Evolutionary conservation across 2,113 vertebrate genomes (phyloP).

Genomic region (Anseranas semipalmata): DNA sequence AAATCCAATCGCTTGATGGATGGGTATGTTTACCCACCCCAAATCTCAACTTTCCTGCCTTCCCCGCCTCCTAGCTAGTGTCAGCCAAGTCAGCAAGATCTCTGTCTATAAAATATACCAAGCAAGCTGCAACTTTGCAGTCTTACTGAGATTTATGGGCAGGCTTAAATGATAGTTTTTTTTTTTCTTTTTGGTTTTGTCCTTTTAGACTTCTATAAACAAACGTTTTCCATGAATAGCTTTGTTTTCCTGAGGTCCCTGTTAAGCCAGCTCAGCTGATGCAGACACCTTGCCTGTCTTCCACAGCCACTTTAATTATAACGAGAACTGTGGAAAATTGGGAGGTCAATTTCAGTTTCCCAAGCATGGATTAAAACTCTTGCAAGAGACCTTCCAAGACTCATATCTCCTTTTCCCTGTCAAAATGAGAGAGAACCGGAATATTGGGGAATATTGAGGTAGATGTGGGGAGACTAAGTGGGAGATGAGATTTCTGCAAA

Average conservation of each 20-base stretch:
- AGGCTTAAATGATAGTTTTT: not conserved
- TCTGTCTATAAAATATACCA: constrained; percentile 61
- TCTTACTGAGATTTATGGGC: constrained; percentile 14
- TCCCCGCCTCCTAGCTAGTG: constrained; percentile 40
- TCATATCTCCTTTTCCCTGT: not conserved
- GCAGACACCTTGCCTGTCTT: not conserved
- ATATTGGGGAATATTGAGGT: not conserved
- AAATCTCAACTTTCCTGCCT: constrained; percentile 50
- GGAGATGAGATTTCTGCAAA: not conserved
- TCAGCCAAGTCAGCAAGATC: constrained; percentile 57
- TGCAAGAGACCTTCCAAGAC: not conserved
- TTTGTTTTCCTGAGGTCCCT: constrained; percentile 21
- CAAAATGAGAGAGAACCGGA: not conserved
- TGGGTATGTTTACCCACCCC: constrained; percentile 59
- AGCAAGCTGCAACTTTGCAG: constrained; percentile 40
- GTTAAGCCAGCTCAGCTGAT: not conserved
- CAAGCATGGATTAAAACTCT: not conserved
- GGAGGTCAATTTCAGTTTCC: not conserved
- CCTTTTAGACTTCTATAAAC: constrained; percentile 59
- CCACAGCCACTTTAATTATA: not conserved
- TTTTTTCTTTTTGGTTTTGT: not conserved
- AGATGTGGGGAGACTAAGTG: not conserved
- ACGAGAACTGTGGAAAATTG: not conserved
- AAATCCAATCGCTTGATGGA: constrained; percentile 30
- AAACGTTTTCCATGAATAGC: constrained; percentile 21